Evolutionary conservation across 2,797 vertebrate species (phyloP).

Genomic region (Cyclopterus lumpus): DNA sequence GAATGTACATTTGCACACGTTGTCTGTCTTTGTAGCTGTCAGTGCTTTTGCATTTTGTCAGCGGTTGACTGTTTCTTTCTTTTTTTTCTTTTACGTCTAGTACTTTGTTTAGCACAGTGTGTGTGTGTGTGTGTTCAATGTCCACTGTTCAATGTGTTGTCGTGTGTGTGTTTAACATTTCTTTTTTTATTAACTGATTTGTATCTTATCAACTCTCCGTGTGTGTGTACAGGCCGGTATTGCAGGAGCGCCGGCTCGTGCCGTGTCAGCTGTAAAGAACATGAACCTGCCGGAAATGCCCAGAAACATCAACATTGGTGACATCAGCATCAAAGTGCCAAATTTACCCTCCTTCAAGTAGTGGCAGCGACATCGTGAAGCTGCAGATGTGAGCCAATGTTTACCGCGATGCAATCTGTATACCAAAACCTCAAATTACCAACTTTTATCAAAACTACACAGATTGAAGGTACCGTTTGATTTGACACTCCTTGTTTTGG

Average conservation of each 20-base stretch:
- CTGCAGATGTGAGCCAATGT: conserved; percentile 86
- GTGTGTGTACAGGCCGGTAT: conserved; percentile 93
- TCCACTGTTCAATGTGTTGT: conserved; percentile 65
- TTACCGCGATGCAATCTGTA: conserved; percentile 88
- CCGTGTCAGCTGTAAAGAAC: conserved; percentile 99
- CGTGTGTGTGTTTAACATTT: conserved; percentile 22
- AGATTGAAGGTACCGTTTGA: conserved; percentile 88
- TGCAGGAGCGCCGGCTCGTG: conserved; percentile 97
- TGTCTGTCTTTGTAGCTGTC: conserved; percentile 74
- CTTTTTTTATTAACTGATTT: conserved; percentile 32
- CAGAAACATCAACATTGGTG: conserved; percentile 99
- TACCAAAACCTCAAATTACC: conserved; percentile 88
- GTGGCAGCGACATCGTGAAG: conserved; percentile 78
- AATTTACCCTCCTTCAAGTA: conserved; percentile 99
- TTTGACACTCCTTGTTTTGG: conserved; percentile 69
- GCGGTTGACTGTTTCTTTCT: conserved; percentile 55
- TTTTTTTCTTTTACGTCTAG: conserved; percentile 54
- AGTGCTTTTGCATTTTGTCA: conserved; percentile 84
- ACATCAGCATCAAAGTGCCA: conserved; percentile 99
- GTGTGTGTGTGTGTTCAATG: conserved; percentile 72
- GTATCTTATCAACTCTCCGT: conserved; percentile 68
- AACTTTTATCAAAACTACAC: conserved; percentile 82
- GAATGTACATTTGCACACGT: conserved; percentile 82
- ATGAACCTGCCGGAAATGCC: conserved; percentile 99
- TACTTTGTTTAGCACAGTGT: conserved; percentile 62